phyloP scores from a whole-genome alignment of 1,140 invertebrate species.

The Steinernema feltiae region DNA sequence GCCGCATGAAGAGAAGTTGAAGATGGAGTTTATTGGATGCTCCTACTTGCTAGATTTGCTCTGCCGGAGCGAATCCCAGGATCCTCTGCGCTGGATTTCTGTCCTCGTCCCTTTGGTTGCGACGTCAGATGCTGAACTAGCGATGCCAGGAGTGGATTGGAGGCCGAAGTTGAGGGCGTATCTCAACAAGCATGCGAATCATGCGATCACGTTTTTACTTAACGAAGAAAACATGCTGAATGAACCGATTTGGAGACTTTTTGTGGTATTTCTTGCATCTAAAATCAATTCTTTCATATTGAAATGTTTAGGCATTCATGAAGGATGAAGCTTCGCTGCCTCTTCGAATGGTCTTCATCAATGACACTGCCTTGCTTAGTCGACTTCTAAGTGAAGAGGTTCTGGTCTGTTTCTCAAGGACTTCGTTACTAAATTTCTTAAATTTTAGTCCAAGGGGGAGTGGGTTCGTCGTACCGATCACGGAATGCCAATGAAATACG shows the following conservation, averaged over 20 bases:
- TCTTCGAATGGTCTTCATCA: neutral
- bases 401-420: neutral
- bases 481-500: neutral
- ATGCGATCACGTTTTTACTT: neutral
- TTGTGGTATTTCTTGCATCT: neutral
- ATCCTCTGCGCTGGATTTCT: neutral
- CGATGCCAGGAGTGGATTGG: neutral
- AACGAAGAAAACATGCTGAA: neutral
- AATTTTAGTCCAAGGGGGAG: neutral
- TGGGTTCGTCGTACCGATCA: neutral
- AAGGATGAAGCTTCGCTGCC: neutral
- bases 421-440: neutral
- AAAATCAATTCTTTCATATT: neutral
- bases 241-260: neutral
- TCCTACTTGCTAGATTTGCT: neutral
- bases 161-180: neutral
- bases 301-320: neutral
- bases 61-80: neutral
- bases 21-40: neutral
- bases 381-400: neutral
- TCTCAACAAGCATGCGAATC: neutral
- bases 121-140: neutral
- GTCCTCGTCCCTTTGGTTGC: neutral
- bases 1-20: neutral
- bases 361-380: neutral